Percentiles rank a stretch among this genome's conserved stretches.
phyloP scores from a whole-genome alignment of 2,888 invertebrate species.

The Dryobota labecula region DNA sequence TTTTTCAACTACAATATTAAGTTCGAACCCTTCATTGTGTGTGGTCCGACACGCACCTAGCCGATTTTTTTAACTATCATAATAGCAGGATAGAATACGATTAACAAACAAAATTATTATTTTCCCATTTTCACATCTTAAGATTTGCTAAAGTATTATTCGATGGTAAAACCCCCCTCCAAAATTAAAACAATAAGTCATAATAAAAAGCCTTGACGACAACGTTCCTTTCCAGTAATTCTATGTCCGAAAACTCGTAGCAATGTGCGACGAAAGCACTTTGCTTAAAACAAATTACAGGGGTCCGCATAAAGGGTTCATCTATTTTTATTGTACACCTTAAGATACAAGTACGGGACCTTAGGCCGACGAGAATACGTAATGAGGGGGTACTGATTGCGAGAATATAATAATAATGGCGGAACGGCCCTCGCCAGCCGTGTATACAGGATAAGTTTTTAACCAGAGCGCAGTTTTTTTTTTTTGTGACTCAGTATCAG shows the following conservation, averaged over 20 bases:
- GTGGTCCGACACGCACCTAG: no score
- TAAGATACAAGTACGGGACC: slow-evolving; percentile 64
- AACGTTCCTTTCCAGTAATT: slow-evolving; percentile 44
- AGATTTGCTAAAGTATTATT: neutral
- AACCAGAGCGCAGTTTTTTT: no score
- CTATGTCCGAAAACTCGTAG: slow-evolving; percentile 50
- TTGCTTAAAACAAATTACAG: slow-evolving; percentile 80
- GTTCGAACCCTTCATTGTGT: no score
- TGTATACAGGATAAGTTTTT: no score
- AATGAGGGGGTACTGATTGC: slow-evolving; percentile 65
- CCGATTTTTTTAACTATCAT: neutral
- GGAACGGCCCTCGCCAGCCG: slow-evolving; percentile 36
- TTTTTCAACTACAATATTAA: no score
- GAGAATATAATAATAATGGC: slow-evolving; percentile 61
- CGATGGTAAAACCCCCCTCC: neutral
- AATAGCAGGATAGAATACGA: neutral
- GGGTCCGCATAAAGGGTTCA: slow-evolving; percentile 73
- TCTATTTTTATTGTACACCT: slow-evolving; percentile 76
- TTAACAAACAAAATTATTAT: neutral
- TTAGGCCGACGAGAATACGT: slow-evolving; percentile 66
- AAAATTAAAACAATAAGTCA: neutral
- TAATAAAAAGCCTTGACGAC: neutral
- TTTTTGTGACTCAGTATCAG: no score
- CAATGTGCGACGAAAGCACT: slow-evolving; percentile 72
- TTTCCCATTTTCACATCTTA: neutral